A percentile compares a stretch with the other conserved stretches of the same genome.
phyloP scores from a whole-genome alignment of 2,888 invertebrate genomes.

The Drosophila antonietae region DNA sequence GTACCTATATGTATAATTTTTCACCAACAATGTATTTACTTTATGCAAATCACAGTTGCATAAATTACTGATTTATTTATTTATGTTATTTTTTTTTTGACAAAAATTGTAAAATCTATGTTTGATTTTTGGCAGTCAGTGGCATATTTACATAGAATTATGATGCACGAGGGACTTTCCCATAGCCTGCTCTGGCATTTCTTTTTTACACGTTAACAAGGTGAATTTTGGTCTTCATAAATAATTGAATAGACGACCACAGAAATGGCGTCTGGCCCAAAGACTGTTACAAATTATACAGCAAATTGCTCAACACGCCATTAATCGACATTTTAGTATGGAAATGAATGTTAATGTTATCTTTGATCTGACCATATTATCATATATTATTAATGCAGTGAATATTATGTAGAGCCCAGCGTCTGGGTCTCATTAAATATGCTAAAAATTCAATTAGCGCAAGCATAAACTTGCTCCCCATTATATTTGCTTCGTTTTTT shows the following conservation, averaged over 20 bases:
- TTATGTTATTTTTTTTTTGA: neutral
- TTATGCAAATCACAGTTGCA: neutral
- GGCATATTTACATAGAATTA: conserved; percentile 25
- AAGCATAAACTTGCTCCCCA: neutral
- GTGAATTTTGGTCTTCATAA: conserved; percentile 19
- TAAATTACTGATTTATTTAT: neutral
- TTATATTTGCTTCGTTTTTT: neutral
- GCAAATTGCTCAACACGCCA: conserved; percentile 22
- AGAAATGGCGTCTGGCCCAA: conserved; percentile 7
- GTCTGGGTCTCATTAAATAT: conserved; percentile 16
- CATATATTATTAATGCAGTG: conserved; percentile 11
- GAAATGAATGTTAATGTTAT: conserved; percentile 13
- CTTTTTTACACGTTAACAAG: neutral
- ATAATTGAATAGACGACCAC: conserved; percentile 18
- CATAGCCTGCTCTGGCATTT: neutral
- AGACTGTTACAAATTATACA: neutral
- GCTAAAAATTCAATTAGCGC: conserved; percentile 20
- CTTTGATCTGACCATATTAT: conserved; percentile 21
- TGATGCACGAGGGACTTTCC: conserved; percentile 9
- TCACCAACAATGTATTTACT: neutral
- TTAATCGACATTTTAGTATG: conserved; percentile 26
- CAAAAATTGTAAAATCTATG: neutral
- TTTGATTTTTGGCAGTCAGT: neutral
- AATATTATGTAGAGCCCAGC: neutral
- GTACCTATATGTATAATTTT: neutral